Conservation (phyloP, 2,888 invertebrate species). For the Tubulanus polymorphus region DNA sequence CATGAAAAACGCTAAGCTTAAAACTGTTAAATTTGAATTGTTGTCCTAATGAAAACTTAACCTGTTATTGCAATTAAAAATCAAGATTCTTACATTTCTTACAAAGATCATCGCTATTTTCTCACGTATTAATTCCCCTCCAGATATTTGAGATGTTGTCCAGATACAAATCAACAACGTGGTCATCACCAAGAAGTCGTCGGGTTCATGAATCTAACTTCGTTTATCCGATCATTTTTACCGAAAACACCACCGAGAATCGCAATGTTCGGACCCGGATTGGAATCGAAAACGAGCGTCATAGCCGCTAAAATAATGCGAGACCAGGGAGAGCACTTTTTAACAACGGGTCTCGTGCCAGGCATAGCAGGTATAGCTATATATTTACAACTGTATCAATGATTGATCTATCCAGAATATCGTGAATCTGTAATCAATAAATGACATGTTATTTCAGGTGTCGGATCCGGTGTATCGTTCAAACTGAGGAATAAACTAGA, state of each 20-base stretch:
- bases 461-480: conserved; percentile 36
- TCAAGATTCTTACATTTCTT: too few species aligned
- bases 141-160: conserved; percentile 40
- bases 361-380: too few species aligned
- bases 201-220: conserved; percentile 32
- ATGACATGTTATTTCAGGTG: conserved; percentile 24
- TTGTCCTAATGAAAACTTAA: neutral
- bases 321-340: conserved; percentile 24
- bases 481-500: conserved; percentile 24
- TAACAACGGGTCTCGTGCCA: conserved; percentile 33
- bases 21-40: too few species aligned
- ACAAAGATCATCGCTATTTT: neutral
- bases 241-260: conserved; percentile 36
- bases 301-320: conserved; percentile 33
- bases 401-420: too few species aligned
- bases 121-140: conserved; percentile 7
- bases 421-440: too few species aligned
- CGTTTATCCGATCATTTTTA: conserved; percentile 24
- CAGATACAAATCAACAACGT: conserved; percentile 27
- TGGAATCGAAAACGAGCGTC: conserved; percentile 34
- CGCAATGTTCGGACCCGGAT: conserved; percentile 44
- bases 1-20: neutral
- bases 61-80: too few species aligned
- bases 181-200: conserved; percentile 27
- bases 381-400: too few species aligned